Evolutionary conservation across 2,888 invertebrate genomes (phyloP).

Genomic region (Hedya salicella): DNA sequence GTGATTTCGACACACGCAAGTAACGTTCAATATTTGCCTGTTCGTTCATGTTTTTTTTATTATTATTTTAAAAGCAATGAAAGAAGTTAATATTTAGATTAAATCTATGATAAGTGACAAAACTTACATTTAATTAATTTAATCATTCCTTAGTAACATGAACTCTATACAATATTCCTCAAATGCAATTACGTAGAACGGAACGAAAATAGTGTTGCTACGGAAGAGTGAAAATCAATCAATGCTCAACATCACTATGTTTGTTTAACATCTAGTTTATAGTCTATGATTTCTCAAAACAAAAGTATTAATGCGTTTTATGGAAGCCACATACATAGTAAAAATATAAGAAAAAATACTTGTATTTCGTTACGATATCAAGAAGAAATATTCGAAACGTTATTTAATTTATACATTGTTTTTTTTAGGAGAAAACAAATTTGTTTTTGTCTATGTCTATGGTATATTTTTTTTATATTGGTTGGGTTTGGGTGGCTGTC

Average conservation of each 20-base stretch:
- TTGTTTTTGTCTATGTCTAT: too few relatives aligned
- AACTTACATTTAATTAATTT: neutral
- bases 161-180: neutral
- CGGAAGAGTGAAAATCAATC: constrained; percentile 31
- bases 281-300: constrained; percentile 32
- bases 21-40: neutral
- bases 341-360: neutral
- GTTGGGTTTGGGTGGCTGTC: constrained; percentile 6
- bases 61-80: neutral
- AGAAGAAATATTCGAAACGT: neutral
- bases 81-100: neutral
- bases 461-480: neutral
- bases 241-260: constrained; percentile 37
- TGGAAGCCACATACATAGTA: neutral
- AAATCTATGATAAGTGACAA: too few relatives aligned
- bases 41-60: neutral
- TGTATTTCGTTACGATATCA: neutral
- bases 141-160: neutral
- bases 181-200: constrained; percentile 16
- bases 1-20: constrained; percentile 59
- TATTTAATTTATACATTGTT: neutral
- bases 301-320: constrained; percentile 1
- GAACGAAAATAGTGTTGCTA: constrained; percentile 30
- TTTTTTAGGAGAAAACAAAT: neutral
- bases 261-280: constrained; percentile 39